Evolutionary conservation across 1,140 invertebrate genomes (phyloP), one percentile per base, ranked within the genome.

Genomic region (Monomorium pharaonis): DNA sequence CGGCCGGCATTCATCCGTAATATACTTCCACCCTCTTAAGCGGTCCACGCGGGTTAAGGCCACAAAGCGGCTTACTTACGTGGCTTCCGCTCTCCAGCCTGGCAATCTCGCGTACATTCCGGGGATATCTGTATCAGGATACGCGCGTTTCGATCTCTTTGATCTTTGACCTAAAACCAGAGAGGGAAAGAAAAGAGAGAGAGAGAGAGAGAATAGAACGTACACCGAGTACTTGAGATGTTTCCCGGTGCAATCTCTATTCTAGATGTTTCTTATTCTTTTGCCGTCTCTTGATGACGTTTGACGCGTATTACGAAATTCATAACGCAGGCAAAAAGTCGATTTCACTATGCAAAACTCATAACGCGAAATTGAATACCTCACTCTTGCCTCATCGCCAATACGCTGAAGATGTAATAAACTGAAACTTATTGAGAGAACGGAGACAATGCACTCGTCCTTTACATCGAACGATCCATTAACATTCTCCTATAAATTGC

Each of bases 81-180:
- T 80, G 89, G 89, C 83, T 88, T 85, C n/a, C 87, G 86, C 88
- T 85, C 90, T 90, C 70, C 86, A 80, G 21, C 60, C 60, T 14
- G 86, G 37, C 89, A 86, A 88, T 90, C 89, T 90, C 89, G 78
- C 89, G 88, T 90, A 90, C 89, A 90, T 90, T 90, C 89, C 89
- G 30, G 63, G 86, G 83, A 90, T 90, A 70, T 86, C 74, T 75
- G 67, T 51, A 72, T 27, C 69, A 16, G 49, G 37, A 70, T 14
- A 37, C 67, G 12, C 18, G 44, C 14, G 62, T 67, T 67, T 67
- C 21, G 21, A 6, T 44, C 12, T 2, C 44, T 30, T 67, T 14
- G 60, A 67, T 42, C 78, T 18, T 44, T 42, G 24, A 16, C 16
- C 10, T 27, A 14, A 54, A 70, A n/a, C 58, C 18, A 3, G 3